Evolutionary conservation across 2,888 invertebrate species (phyloP).

Genomic region (Ischnura elegans): DNA sequence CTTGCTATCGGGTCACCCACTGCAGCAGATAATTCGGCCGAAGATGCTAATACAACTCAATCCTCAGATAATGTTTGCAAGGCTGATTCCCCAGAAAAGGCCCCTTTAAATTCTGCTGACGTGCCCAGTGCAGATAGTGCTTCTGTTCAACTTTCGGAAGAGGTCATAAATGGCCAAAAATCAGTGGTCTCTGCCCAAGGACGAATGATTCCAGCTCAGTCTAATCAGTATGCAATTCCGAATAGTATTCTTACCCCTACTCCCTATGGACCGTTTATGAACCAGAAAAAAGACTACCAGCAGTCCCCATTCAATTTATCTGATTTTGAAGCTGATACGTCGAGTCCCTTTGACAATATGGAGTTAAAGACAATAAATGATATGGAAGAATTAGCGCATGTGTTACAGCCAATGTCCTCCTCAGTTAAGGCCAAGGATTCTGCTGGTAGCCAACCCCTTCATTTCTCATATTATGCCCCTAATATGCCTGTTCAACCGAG

Average conservation of each 20-base stretch:
- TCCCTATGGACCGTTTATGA: constrained; percentile 69
- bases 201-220: constrained; percentile 45
- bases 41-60: constrained; percentile 75
- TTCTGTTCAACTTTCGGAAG: neutral
- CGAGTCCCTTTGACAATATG: constrained; percentile 96
- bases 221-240: constrained; percentile 28
- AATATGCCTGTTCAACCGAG: constrained; percentile 22
- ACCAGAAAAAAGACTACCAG: constrained; percentile 30
- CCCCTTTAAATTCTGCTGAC: neutral
- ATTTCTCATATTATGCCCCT: constrained; percentile 25
- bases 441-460: constrained; percentile 1
- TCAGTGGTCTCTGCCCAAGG: constrained; percentile 21
- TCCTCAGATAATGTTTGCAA: neutral
- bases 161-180: neutral
- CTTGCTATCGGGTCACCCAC: constrained; percentile 81
- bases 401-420: constrained; percentile 76
- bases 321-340: constrained; percentile 95
- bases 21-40: constrained; percentile 80
- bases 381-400: constrained; percentile 92
- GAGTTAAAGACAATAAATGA: constrained; percentile 96
- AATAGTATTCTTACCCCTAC: constrained; percentile 71
- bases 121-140: neutral
- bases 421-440: constrained; percentile 43
- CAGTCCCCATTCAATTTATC: constrained; percentile 78
- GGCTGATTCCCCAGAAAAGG: constrained; percentile 15